Evolutionary conservation across 2,113 vertebrate genomes (phyloP), one percentile per base, ranked within the genome.

Genomic region (Sapajus apella): DNA sequence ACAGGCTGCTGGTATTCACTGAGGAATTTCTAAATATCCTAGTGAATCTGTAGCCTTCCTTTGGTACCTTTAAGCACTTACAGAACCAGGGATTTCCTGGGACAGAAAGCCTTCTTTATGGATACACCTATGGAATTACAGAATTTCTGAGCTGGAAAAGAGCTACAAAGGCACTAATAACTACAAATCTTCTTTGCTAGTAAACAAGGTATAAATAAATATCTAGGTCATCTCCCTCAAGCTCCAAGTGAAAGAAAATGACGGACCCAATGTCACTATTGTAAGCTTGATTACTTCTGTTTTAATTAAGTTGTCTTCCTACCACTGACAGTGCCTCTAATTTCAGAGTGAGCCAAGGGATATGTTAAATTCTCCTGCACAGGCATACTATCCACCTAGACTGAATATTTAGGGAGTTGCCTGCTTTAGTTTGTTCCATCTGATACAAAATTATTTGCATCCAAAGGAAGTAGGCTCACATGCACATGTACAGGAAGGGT

Each of bases 11-110:
- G 7, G 21, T 88, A 85, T 96, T 95, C 94, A 90, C 77, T 56
- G 58, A 87, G 70, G 72, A 95, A 94, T 96, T 89, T 96, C 75
- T 92, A 81, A 95, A 77, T 90, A 55, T 96, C 45, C 56, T 56
- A 50, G 40, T 61, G 52, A 94, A 80, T 96, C 77, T 94, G 52
- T 64, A 88, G 88, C 72, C 88, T 85, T 95, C 37, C 55, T 45
- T 87, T 45, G 87, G 37, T 64, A 90, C 23, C 61, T 81, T 50
- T 61, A 91, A 84, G 80, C 72, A 55, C 70, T 64, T 72, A 83
- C 4, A 93, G 18, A 95, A 37, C 72, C 56, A 85, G 75, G 92
- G 27, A 88, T 95, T 96, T 94, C 73, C 88, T 56, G 35, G 68
- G 25, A 18, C 47, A 87, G 32, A 52, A 94, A 76, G 18, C 6